Percentiles rank a stretch among this genome's conserved stretches.
These are phyloP conservation scores for Altica lythri DNA, from an alignment of 2,888 invertebrate species.

Conservation along the genomic window DNA sequence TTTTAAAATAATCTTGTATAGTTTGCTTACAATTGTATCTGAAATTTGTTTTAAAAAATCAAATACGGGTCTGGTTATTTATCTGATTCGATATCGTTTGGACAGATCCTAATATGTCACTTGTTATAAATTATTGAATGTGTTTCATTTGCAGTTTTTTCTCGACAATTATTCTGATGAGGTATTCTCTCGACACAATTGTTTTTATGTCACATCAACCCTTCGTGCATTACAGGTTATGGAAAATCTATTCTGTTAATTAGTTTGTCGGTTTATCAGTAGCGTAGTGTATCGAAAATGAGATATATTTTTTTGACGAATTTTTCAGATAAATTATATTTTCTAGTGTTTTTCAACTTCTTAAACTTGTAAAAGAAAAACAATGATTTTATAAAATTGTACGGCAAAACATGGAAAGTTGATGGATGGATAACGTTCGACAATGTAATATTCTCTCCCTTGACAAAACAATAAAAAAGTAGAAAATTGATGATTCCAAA, in stretches of 20 bases:
- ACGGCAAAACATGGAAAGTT: too few relatives aligned
- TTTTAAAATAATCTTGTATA: too few relatives aligned
- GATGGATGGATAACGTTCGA: too few relatives aligned
- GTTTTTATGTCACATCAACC: conserved; percentile 17
- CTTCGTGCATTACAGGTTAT: conserved; percentile 12
- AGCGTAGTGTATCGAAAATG: too few relatives aligned
- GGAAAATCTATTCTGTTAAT: conserved; percentile 17
- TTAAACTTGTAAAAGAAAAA: too few relatives aligned
- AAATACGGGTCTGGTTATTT: conserved; percentile 19
- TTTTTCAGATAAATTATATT: too few relatives aligned
- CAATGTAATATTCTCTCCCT: conserved; percentile 12
- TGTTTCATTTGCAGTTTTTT: conserved; percentile 49
- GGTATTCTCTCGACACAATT: conserved; percentile 39
- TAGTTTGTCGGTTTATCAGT: conserved; percentile 5
- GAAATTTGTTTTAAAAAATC: conserved; percentile 5
- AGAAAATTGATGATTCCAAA: conserved; percentile 26
- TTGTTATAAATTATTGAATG: conserved; percentile 47
- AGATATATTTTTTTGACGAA: too few relatives aligned
- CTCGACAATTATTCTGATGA: conserved; percentile 51
- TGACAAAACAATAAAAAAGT: conserved; percentile 25
- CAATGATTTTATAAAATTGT: too few relatives aligned
- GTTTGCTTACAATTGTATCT: neutral
- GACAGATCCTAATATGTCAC: conserved; percentile 48
- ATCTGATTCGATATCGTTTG: conserved; percentile 28
- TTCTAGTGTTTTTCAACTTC: too few relatives aligned